Base-by-base conservation (phyloP, 2,888 invertebrate genomes). In the Stegana nigrithorax region DNA sequence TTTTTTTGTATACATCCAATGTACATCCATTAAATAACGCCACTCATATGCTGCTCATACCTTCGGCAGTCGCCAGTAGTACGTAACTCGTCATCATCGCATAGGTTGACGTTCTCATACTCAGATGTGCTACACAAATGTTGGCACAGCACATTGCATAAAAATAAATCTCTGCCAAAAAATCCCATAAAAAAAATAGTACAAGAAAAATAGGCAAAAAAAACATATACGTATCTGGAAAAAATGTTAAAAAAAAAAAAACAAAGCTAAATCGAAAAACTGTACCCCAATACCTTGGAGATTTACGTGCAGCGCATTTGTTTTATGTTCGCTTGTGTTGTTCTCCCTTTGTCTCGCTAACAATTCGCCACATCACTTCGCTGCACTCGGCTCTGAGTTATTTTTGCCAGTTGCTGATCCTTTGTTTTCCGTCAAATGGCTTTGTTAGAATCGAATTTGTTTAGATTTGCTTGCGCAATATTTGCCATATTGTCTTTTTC, bases 241-340 rank as follows among this genome's bases (percentile, higher is more conserved):
- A n/a, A n/a, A n/a, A n/a, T n/a, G n/a, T n/a, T n/a, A n/a, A n/a
- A 10, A 17, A 23, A 23, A 23, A 17, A 36, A 14, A 57, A 44
- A 3, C 17, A 27, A 27, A 17, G 19, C 29, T 19, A 55, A 55
- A 56, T 59, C 45, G 51, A 23, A 59, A 44, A 47, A 19, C 25
- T 68, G 66, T 66, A 61, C 42, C 19, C 63, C 65, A 80, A 76
- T 78, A 69, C 80, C 79, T 79, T 72, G 68, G 80, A 80, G 80
- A 76, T 80, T 76, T 76, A 80, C 75, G 79, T 76, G 75, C 79
- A 76, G 76, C 72, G 74, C 77, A 76, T 80, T 80, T 76, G 79
- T 80, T 75, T 80, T 75, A 75, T 80, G 75, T 78, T 75, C n/a
- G n/a, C n/a, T n/a, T n/a, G n/a, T n/a, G n/a, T n/a, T n/a, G n/a